Evolutionary conservation across 2,888 invertebrate genomes (phyloP).

Genomic region (Latrodectus hesperus): DNA sequence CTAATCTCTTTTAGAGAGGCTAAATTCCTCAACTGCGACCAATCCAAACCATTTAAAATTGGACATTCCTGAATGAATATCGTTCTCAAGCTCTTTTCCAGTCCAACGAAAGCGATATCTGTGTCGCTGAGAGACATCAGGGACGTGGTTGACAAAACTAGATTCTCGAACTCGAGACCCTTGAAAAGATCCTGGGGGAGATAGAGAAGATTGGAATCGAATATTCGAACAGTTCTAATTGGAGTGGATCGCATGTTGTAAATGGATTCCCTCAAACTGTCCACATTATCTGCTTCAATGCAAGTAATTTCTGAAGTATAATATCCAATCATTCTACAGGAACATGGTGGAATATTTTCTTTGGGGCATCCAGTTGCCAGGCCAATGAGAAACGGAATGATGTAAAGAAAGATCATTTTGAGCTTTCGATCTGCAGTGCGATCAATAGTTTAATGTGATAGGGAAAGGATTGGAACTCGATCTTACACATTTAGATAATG

Average conservation of each 20-base stretch:
- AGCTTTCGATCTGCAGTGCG: no score
- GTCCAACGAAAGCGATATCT: conserved; percentile 31
- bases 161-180: conserved; percentile 9
- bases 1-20: background rate
- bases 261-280: background rate
- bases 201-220: conserved; percentile 4
- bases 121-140: conserved; percentile 22
- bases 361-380: background rate
- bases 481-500: no score
- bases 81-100: conserved; percentile 19
- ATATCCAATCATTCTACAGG: conserved; percentile 6
- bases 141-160: background rate
- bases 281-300: background rate
- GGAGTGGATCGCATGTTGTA: background rate
- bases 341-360: conserved; percentile 2
- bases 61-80: conserved; percentile 1
- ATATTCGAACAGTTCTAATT: conserved; percentile 5
- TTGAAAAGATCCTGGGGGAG: conserved; percentile 16
- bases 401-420: background rate
- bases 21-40: conserved; percentile 19
- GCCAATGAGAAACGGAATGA: background rate
- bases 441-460: no score
- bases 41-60: conserved; percentile 16
- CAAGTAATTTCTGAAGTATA: background rate
- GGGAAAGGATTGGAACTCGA: no score